Conservation (phyloP, 1,140 invertebrate genomes). For the Hesperophylax magnus region DNA sequence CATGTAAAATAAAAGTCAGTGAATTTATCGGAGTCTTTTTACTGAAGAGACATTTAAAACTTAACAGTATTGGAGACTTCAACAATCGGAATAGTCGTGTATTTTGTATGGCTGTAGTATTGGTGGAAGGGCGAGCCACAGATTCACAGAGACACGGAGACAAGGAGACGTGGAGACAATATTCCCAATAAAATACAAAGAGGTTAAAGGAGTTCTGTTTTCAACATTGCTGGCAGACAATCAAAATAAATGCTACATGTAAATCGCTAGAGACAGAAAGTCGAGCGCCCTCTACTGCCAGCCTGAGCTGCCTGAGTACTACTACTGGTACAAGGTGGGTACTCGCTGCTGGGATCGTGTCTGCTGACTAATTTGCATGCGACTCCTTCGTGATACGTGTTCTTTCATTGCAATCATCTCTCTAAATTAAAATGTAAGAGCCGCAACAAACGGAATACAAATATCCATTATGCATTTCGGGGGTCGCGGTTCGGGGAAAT, state of each 20-base stretch:
- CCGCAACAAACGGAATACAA: constrained; percentile 29
- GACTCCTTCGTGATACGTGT: constrained; percentile 51
- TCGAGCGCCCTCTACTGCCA: constrained; percentile 26
- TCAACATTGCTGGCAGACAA: constrained; percentile 35
- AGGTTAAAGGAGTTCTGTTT: background rate
- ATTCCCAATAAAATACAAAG: constrained; percentile 24
- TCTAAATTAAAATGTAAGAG: constrained; percentile 55
- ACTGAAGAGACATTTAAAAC: no score
- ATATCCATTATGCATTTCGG: constrained; percentile 54
- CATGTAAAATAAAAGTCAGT: no score
- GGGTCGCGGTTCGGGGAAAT: constrained; percentile 31
- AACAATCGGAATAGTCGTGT: no score
- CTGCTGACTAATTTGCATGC: constrained; percentile 54
- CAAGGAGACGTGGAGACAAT: background rate
- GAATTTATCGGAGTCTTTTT: no score
- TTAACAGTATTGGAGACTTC: no score
- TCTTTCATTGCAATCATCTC: constrained; percentile 53
- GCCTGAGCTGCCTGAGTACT: no score
- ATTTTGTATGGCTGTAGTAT: no score
- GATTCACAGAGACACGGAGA: background rate
- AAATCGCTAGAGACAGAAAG: constrained; percentile 37
- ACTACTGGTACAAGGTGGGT: background rate
- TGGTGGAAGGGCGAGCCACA: no score
- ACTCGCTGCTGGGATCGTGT: constrained; percentile 34
- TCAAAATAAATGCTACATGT: constrained; percentile 44